phyloP scores from a whole-genome alignment of 2,888 invertebrate species.

The Oxytorus armatus region DNA sequence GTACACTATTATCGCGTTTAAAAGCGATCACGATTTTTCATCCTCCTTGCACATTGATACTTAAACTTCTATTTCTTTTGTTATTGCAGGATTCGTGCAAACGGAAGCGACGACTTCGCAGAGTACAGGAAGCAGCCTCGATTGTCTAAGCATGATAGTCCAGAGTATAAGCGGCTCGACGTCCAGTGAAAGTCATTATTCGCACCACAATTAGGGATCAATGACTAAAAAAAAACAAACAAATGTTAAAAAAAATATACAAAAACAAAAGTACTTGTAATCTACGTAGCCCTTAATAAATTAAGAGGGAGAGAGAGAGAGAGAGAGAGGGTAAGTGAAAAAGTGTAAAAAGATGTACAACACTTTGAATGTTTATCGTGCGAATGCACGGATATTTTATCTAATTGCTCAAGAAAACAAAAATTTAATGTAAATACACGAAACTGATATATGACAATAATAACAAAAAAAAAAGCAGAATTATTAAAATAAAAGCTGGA shows the following conservation, averaged over 20 bases:
- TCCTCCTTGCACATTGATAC: neutral
- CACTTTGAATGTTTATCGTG: constrained; percentile 25
- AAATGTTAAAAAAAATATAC: constrained; percentile 14
- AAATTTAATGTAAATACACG: constrained; percentile 54
- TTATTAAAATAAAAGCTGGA: constrained; percentile 1
- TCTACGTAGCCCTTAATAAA: constrained; percentile 56
- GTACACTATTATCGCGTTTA: neutral
- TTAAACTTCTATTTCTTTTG: constrained; percentile 38
- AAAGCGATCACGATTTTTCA: neutral
- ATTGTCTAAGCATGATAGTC: constrained; percentile 89
- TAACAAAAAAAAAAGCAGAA: constrained; percentile 26
- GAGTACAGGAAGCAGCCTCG: constrained; percentile 87
- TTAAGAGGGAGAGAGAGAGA: constrained; percentile 35
- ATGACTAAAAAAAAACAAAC: constrained; percentile 33
- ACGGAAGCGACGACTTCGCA: constrained; percentile 74
- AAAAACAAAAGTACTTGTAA: constrained; percentile 41
- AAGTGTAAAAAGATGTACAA: constrained; percentile 4
- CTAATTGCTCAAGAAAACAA: constrained; percentile 52
- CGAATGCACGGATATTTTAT: constrained; percentile 39
- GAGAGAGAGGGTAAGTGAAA: constrained; percentile 4
- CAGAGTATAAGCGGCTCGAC: constrained; percentile 87
- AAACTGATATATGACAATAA: constrained; percentile 54
- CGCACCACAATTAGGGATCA: constrained; percentile 74
- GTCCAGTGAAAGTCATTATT: constrained; percentile 75
- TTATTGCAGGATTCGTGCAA: constrained; percentile 79